Conservation (phyloP, 2,888 invertebrate genomes). For the Chirona hameri region DNA sequence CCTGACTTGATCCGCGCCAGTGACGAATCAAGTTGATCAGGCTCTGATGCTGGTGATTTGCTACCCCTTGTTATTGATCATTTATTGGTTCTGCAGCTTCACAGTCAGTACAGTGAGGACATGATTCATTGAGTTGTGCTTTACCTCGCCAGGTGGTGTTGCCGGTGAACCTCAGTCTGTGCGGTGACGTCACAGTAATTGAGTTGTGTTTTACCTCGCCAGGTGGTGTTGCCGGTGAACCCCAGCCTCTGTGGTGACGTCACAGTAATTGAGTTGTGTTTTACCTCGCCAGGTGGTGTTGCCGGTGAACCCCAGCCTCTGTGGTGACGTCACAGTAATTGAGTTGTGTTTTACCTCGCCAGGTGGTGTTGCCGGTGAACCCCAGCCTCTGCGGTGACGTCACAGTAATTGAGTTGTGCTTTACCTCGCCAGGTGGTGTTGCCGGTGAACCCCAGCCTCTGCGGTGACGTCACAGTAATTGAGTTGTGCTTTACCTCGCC, state of each 20-base stretch:
- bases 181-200: conserved; percentile 81
- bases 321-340: conserved; percentile 81
- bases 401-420: conserved; percentile 68
- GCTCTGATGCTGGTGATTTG: too few species aligned
- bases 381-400: conserved; percentile 81
- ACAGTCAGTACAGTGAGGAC: too few species aligned
- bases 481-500: conserved; percentile 77
- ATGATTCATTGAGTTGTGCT: too few species aligned
- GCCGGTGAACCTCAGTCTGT: conserved; percentile 71
- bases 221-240: conserved; percentile 73
- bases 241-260: conserved; percentile 81
- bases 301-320: conserved; percentile 71
- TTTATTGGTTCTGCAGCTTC: too few species aligned
- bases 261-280: conserved; percentile 68
- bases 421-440: conserved; percentile 78
- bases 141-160: conserved; percentile 50
- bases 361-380: conserved; percentile 73
- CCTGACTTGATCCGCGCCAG: too few species aligned
- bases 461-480: conserved; percentile 81
- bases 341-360: conserved; percentile 77
- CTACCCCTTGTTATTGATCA: too few species aligned
- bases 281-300: conserved; percentile 78
- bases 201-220: conserved; percentile 77
- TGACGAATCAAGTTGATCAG: too few species aligned
- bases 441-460: conserved; percentile 71